Evolutionary conservation across 2,888 invertebrate species (phyloP), one percentile per base, ranked within the genome.

Genomic region (Scaptomyza reducta): DNA sequence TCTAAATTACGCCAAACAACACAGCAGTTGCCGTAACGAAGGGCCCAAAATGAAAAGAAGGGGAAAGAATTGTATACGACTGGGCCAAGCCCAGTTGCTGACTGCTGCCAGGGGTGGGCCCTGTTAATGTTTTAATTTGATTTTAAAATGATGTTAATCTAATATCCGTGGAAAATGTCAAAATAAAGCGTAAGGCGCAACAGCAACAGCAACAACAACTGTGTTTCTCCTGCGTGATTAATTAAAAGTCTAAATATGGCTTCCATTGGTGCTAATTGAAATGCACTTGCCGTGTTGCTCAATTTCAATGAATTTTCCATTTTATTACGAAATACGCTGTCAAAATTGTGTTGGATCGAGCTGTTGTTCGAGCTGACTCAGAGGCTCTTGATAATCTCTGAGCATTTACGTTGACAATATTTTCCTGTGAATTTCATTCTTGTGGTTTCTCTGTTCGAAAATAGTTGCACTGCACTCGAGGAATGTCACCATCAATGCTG

Each of bases 111-210:
- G 70, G 84, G 80, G 87, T 86, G 88, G 88, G 78, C 83, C 63
- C 69, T 47, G 79, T 65, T 81, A 87, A 90, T 89, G 88, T 90
- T 90, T 90, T 90, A 89, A 89, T 89, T 89, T 89, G 90, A 90
- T 90, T 87, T 87, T 79, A 87, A 87, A 89, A 77, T 64, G 73
- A 87, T 88, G 89, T 84, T 89, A 90, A 89, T 86, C 90, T 89
- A 90, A 90, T 90, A 87, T 90, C 90, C 81, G 87, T 89, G 89
- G 90, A 89, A 89, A 89, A 89, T 90, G 89, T 89, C 89, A 86
- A 90, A 89, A 90, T 87, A 89, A 77, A 81, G 89, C 85, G 72
- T 55, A 22, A 22, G 22, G 22, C 22, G 22, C 22, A 22, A 46
- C 55, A 57, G 22, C 55, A 41, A 16, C 44, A 51, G 16, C 54